These are phyloP conservation scores for Suillia variegata DNA, from an alignment of 2,888 invertebrate genomes.

Conservation along the genomic window DNA sequence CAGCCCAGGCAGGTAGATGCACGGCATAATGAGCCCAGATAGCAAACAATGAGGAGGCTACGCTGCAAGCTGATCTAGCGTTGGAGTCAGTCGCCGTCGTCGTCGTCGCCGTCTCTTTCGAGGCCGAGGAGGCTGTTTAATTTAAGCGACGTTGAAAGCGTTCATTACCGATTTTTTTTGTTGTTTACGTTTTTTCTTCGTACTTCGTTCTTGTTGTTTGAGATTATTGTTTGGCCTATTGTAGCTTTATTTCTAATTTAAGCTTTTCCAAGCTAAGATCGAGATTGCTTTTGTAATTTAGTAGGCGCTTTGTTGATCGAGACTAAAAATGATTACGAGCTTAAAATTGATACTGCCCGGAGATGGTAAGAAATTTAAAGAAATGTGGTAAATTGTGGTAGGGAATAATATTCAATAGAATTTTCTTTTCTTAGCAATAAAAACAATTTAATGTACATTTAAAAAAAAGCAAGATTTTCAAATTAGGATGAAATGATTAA, in stretches of 20 bases:
- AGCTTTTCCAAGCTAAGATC: constrained; percentile 8
- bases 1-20: constrained; percentile 1
- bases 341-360: background rate
- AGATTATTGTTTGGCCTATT: constrained; percentile 7
- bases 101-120: constrained; percentile 10
- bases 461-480: too few relatives aligned
- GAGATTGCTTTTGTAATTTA: constrained; percentile 12
- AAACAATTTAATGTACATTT: too few relatives aligned
- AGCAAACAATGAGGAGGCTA: background rate
- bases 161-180: constrained; percentile 17
- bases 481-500: too few relatives aligned
- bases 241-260: constrained; percentile 6
- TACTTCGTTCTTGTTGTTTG: background rate
- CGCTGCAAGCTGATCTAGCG: background rate
- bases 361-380: too few relatives aligned
- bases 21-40: constrained; percentile 1
- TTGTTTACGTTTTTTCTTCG: constrained; percentile 5
- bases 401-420: too few relatives aligned
- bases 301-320: constrained; percentile 6
- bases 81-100: background rate
- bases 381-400: too few relatives aligned
- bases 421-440: too few relatives aligned
- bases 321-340: constrained; percentile 4
- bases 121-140: constrained; percentile 22
- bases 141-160: constrained; percentile 23